These are phyloP conservation scores for Anastatus disparis DNA, from an alignment of 1,140 invertebrate species.

Conservation along the genomic window DNA sequence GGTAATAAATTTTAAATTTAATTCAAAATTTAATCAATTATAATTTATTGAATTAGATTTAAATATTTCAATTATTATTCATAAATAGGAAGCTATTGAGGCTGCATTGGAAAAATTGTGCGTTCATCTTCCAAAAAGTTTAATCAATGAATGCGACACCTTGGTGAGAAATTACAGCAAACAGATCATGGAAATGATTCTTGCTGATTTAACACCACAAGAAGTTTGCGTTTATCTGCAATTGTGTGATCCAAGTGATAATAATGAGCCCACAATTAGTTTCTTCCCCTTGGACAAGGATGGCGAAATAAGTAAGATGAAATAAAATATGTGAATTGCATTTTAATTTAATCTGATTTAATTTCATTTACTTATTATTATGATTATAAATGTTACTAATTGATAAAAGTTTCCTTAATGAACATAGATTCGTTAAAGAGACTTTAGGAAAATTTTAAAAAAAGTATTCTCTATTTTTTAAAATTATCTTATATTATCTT, in stretches of 20 bases:
- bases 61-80: conserved; percentile 1
- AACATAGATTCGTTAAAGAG: background rate
- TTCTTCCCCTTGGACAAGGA: conserved; percentile 57
- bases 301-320: conserved; percentile 70
- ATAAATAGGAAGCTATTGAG: conserved; percentile 66
- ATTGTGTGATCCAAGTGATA: conserved; percentile 70
- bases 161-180: conserved; percentile 83
- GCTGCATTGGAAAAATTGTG: conserved; percentile 80
- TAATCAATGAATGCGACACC: conserved; percentile 75
- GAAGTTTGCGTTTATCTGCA: conserved; percentile 83
- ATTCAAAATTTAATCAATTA: background rate
- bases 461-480: too few relatives aligned
- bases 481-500: too few relatives aligned
- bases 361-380: too few relatives aligned
- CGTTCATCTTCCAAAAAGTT: conserved; percentile 71
- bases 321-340: conserved; percentile 1
- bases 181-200: conserved; percentile 80
- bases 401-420: background rate
- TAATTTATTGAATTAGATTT: conserved; percentile 32
- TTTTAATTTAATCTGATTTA: too few relatives aligned
- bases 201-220: conserved; percentile 80
- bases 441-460: too few relatives aligned
- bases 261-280: conserved; percentile 39
- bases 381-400: background rate
- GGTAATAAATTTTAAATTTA: conserved; percentile 61